Conservation (phyloP, 2,797 vertebrate genomes). For the Potorous gilbertii region DNA sequence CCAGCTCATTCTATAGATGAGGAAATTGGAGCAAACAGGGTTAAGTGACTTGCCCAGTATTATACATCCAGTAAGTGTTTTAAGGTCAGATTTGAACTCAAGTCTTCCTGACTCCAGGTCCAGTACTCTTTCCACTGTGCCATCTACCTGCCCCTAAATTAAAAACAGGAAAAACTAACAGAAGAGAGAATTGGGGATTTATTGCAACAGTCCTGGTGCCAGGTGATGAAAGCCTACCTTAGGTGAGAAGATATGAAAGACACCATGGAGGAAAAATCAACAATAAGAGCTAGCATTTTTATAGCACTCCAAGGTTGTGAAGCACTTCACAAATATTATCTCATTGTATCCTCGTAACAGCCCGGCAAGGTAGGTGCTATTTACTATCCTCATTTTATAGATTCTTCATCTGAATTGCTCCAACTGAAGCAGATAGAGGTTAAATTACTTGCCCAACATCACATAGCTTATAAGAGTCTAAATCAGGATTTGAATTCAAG, state of each 20-base stretch:
- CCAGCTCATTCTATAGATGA: too few species aligned
- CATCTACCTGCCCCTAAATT: too few species aligned
- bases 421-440: not conserved
- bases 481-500: not conserved
- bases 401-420: not conserved
- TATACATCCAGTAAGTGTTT: too few species aligned
- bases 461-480: not conserved
- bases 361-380: not conserved
- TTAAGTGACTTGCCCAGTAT: too few species aligned
- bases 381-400: not conserved
- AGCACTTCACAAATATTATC: not conserved
- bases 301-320: not conserved
- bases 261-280: not conserved
- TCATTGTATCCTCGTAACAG: not conserved
- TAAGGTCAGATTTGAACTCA: too few species aligned
- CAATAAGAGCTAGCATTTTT: not conserved
- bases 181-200: not conserved
- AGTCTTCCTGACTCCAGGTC: too few species aligned
- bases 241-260: not conserved
- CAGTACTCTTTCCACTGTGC: too few species aligned
- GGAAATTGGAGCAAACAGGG: too few species aligned
- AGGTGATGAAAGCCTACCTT: not conserved
- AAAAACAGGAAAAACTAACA: not conserved
- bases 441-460: not conserved
- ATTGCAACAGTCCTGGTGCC: not conserved